Conservation (phyloP, 1,140 invertebrate genomes). For the Nymphalis io region DNA sequence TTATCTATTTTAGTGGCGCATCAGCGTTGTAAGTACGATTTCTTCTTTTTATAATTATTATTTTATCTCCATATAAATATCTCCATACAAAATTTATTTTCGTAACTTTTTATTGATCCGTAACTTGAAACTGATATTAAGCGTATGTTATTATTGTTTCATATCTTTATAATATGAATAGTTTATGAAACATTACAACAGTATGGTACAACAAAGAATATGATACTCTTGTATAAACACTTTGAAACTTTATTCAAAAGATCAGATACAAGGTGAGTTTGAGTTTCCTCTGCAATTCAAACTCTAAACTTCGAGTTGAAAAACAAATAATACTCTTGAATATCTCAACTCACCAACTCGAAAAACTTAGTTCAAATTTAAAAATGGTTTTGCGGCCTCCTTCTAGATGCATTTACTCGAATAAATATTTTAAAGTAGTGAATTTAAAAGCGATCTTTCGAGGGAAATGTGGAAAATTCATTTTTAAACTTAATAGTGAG, state of each 20-base stretch:
- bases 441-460: conserved; percentile 36
- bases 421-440: conserved; percentile 35
- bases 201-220: not conserved
- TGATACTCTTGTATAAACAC: not conserved
- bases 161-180: too few species aligned
- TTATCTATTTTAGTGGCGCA: too few species aligned
- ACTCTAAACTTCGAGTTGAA: conserved; percentile 24
- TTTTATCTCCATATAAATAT: too few species aligned
- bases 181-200: too few species aligned
- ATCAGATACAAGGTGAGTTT: not conserved
- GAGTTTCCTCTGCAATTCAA: conserved; percentile 12
- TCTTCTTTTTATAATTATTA: too few species aligned
- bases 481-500: conserved; percentile 24
- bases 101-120: too few species aligned
- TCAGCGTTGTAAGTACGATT: too few species aligned
- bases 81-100: too few species aligned
- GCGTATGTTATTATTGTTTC: too few species aligned
- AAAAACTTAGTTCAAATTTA: conserved; percentile 28
- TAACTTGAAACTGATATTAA: too few species aligned
- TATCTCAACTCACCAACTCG: conserved; percentile 23
- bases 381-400: conserved; percentile 25
- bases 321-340: conserved; percentile 47
- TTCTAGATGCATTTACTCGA: conserved; percentile 36
- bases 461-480: conserved; percentile 28
- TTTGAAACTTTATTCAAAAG: conserved; percentile 2